Base-by-base conservation (phyloP, 2,113 vertebrate species). In the Todiramphus saurophagus region DNA sequence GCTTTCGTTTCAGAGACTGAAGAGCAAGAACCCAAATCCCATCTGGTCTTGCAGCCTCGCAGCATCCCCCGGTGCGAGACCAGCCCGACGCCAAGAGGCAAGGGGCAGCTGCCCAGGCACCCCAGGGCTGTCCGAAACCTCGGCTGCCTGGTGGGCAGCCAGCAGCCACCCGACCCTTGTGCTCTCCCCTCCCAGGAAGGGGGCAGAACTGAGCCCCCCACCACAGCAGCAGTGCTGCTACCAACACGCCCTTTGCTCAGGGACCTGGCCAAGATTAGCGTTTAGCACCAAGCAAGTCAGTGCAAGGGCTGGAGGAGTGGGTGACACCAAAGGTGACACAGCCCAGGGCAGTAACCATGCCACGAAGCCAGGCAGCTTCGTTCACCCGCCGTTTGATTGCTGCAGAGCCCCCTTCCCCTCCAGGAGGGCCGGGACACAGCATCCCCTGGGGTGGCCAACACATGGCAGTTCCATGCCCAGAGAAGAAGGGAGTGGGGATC, bases 391-490 rank as follows among this genome's bases (percentile, higher is more conserved):
- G 5, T 4, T 25, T 39, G 51, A 16, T 27, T 30, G 31, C 68
- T 8, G 9, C 19, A 28, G 44, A 69, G 4, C 33, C 31, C 28
- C 1, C 50, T 62, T 55, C 11, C 51, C n/a, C 27, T 9, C 46
- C 79, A 62, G 44, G 55, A 55, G 31, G 35, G 30, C 11, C 1
- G 9, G 59, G 76, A 3, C 41, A 24, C 25, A 4, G 5, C 41
- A 46, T 3, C 18, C 39, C 89, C 17, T 41, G 0, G 0, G 16
- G 23, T 13, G 56, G 86, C 55, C 56, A 44, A 1, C n/a, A 4
- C 46, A 2, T 0, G 4, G 76, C 62, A 39, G 15, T 7, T 21
- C 5, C 25, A 0, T 1, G 6, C 28, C 64, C 64, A 59, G 16
- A 37, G 25, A 37, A 35, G 4, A 2, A 16, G 43, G 0, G 16